Evolutionary conservation across 2,113 vertebrate species (phyloP), one percentile per base, ranked within the genome.

Genomic region (Ochotona curzoniae): DNA sequence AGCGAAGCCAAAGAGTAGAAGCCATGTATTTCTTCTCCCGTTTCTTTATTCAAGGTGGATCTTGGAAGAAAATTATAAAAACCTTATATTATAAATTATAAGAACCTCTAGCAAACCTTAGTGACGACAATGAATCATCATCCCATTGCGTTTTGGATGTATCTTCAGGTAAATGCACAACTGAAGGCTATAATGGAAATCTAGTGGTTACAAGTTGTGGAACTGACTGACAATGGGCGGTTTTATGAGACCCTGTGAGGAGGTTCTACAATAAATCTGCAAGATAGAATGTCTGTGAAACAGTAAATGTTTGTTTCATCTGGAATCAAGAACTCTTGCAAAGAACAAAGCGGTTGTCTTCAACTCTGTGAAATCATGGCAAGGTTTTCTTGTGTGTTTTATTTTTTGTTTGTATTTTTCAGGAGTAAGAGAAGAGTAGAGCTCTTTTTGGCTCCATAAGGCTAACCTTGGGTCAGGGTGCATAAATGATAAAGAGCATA

Each of bases 1-100:
- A 87, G 78, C 94, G 92, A 94, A 78, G 71, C 87, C 47, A 94
- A 84, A 97, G 88, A 89, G 90, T 89, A 83, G 67, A 54, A 66
- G 70, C 51, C 95, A 88, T 91, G 89, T 93, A 82, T 94, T 81
- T 67, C 83, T 18, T 96, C 60, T 75, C 54, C 51, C 11, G 84
- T 63, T 86, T 80, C 61, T 96, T 89, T 83, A 95, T 7, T 90
- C 85, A 74, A 96, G 67, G 70, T 83, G 95, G 63, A 95, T 2
- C 61, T 78, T 87, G 71, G 3, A 32, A 70, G 51, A 47, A 61
- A 83, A 95, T 93, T 73, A 30, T 6, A 80, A 74, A 82, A 44
- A 44, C 38, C 38, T 44, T 44, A 44, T 44, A 44, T 44, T 44
- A 44, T 44, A 3, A 44, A 44, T 44, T 44, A 4, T 44, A 44